A percentile compares a stretch with the other conserved stretches of the same genome.
phyloP scores from a whole-genome alignment of 2,888 invertebrate genomes.

The Plagodis pulveraria region DNA sequence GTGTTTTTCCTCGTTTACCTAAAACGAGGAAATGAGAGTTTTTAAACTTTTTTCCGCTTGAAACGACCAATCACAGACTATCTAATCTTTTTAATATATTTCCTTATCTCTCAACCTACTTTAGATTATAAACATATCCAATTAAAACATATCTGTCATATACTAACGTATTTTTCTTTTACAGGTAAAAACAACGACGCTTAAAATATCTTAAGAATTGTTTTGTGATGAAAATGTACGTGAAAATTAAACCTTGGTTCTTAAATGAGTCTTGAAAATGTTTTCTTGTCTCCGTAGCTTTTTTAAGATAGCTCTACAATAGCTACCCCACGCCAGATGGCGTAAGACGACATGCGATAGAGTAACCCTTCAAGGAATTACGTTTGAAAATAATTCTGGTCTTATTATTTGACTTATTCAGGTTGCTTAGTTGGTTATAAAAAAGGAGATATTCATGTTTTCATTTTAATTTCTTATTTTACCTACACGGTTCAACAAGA shows the following conservation, averaged over 20 bases:
- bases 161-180: slow-evolving; percentile 11
- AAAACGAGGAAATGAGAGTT: slow-evolving; percentile 51
- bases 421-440: no score
- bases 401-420: background rate
- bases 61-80: slow-evolving; percentile 33
- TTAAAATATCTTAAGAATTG: background rate
- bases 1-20: slow-evolving; percentile 69
- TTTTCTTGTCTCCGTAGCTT: slow-evolving; percentile 31
- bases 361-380: background rate
- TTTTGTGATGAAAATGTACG: slow-evolving; percentile 11
- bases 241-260: slow-evolving; percentile 41
- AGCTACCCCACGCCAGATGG: slow-evolving; percentile 80
- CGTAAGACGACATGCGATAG: slow-evolving; percentile 39
- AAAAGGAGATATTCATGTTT: no score
- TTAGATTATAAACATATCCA: background rate
- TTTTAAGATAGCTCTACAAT: slow-evolving; percentile 32
- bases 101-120: background rate
- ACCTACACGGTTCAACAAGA: no score
- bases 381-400: background rate
- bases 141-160: background rate
- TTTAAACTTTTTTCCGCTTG: slow-evolving; percentile 37
- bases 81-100: slow-evolving; percentile 1
- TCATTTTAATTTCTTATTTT: no score
- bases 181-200: slow-evolving; percentile 8
- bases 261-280: slow-evolving; percentile 33